Conservation (phyloP, 2,113 vertebrate species). For the Hemiscyllium ocellatum region DNA sequence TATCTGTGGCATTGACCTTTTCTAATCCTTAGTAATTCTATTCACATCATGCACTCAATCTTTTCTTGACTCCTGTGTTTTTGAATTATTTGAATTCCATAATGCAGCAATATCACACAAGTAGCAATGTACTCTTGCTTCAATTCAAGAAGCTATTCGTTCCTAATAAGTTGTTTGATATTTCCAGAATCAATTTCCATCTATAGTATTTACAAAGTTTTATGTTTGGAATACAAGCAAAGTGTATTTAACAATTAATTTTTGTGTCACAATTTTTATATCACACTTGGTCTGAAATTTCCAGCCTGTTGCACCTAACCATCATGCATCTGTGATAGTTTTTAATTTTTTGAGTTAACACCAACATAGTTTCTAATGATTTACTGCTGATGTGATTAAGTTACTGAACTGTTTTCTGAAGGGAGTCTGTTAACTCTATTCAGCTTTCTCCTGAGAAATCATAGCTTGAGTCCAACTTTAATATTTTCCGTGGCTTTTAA, state of each 20-base stretch:
- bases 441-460: not conserved
- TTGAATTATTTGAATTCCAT: not conserved
- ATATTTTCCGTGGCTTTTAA: not conserved
- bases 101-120: not conserved
- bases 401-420: not conserved
- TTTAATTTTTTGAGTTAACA: not conserved
- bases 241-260: not conserved
- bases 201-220: not conserved
- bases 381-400: not conserved
- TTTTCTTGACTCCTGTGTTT: not conserved
- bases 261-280: not conserved
- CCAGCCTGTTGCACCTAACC: not conserved
- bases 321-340: not conserved
- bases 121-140: not conserved
- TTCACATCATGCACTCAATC: not conserved
- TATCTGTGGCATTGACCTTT: too few species aligned
- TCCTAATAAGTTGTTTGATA: not conserved
- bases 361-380: not conserved
- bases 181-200: slow-evolving; percentile 3
- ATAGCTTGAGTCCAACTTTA: not conserved
- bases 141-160: not conserved
- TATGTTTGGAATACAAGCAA: not conserved
- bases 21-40: too few species aligned
- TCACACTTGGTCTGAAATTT: not conserved
- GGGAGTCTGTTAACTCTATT: not conserved